These are phyloP conservation scores for Myzus persicae DNA, from an alignment of 1,140 invertebrate species.

Conservation along the genomic window DNA sequence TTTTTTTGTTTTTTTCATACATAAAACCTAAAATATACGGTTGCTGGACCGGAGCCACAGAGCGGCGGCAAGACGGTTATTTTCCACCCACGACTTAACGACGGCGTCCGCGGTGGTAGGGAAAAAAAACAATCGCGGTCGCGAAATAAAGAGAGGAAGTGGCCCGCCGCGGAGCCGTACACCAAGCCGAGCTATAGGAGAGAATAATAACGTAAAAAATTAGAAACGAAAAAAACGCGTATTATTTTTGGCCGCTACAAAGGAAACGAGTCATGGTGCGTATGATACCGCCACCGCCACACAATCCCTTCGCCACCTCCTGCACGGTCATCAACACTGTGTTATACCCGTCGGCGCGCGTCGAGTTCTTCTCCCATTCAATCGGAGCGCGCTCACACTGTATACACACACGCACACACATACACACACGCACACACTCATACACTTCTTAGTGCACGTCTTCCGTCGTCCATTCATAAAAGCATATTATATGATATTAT, in stretches of 20 bases:
- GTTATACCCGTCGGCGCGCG: too few relatives aligned
- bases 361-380: constrained; percentile 22
- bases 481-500: not conserved
- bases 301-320: not conserved
- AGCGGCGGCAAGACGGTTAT: not conserved
- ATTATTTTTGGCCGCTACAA: constrained; percentile 57
- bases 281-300: not conserved
- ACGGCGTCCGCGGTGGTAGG: not conserved
- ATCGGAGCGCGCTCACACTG: not conserved
- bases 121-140: constrained; percentile 14
- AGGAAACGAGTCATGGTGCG: constrained; percentile 35
- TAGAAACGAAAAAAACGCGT: constrained; percentile 24
- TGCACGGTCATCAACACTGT: not conserved
- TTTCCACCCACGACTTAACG: constrained; percentile 33
- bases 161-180: not conserved
- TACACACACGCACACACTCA: too few relatives aligned
- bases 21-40: constrained; percentile 37
- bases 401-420: not conserved
- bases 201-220: constrained; percentile 19
- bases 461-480: constrained; percentile 55
- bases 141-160: constrained; percentile 20
- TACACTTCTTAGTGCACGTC: not conserved
- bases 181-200: not conserved
- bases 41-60: constrained; percentile 27
- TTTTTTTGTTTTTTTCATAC: not conserved